Percentiles rank a stretch among this genome's conserved stretches.
Conservation (phyloP, 2,797 vertebrate genomes). For the Anniella stebbinsi region DNA sequence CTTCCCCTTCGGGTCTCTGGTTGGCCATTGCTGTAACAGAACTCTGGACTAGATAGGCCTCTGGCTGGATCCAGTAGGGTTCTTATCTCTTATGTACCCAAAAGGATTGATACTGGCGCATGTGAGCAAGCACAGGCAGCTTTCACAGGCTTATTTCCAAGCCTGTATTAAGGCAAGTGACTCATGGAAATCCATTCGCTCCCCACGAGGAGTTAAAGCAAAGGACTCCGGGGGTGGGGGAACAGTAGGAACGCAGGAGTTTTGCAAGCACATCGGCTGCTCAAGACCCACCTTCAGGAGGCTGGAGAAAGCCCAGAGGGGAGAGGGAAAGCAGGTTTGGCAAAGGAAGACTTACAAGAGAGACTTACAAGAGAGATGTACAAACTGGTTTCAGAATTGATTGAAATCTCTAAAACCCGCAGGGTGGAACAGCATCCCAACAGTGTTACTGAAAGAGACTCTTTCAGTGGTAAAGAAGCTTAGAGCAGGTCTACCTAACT, state of each 20-base stretch:
- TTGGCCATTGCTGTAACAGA: too few species aligned
- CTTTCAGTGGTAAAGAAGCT: background rate
- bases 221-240: background rate
- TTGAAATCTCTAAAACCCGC: background rate
- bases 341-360: background rate
- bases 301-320: background rate
- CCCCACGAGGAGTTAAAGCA: background rate
- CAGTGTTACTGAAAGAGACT: background rate
- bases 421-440: rapidly evolving
- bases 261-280: background rate
- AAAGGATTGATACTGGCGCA: too few species aligned
- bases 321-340: background rate
- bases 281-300: background rate
- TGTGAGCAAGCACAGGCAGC: background rate
- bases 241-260: too few species aligned
- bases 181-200: background rate
- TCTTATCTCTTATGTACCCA: background rate
- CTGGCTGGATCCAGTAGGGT: too few species aligned
- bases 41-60: too few species aligned
- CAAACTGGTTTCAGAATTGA: background rate
- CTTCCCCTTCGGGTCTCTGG: too few species aligned
- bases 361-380: too few species aligned
- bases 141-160: background rate
- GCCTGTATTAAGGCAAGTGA: too few species aligned
- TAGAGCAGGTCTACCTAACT: background rate